Conservation (phyloP, 2,113 vertebrate species). For the Eulemur macaco region DNA sequence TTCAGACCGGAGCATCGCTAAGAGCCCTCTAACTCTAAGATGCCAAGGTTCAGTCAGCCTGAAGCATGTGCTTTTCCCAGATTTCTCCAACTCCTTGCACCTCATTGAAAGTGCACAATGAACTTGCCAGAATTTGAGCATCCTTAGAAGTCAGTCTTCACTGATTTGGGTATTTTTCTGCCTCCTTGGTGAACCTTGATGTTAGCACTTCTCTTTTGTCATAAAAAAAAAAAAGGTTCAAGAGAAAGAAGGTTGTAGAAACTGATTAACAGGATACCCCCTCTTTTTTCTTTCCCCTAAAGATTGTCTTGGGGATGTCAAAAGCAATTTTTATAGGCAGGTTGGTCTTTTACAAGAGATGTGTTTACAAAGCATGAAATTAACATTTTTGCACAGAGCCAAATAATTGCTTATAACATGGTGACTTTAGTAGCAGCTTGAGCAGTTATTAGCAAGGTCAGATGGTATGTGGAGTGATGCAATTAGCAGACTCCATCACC, state of each 20-base stretch:
- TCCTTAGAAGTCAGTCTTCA: slow-evolving; percentile 25
- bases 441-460: slow-evolving; percentile 81
- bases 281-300: slow-evolving; percentile 44
- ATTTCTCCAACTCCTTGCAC: neutral
- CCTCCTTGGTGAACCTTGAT: neutral
- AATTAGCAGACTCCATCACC: slow-evolving; percentile 59
- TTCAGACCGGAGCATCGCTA: neutral
- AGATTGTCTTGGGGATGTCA: slow-evolving; percentile 79
- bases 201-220: neutral
- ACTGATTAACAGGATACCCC: neutral
- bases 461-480: slow-evolving; percentile 42
- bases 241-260: slow-evolving; percentile 35
- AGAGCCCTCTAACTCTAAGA: neutral
- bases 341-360: slow-evolving; percentile 81
- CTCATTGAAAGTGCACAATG: neutral
- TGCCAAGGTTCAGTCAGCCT: neutral
- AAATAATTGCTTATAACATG: slow-evolving; percentile 82
- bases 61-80: neutral
- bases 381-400: slow-evolving; percentile 84
- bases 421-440: slow-evolving; percentile 76
- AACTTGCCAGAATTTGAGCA: neutral
- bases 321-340: slow-evolving; percentile 78
- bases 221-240: neutral
- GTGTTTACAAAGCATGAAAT: slow-evolving; percentile 89
- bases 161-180: neutral